Percentiles rank a stretch among this genome's conserved stretches.
phyloP scores from a whole-genome alignment of 2,797 vertebrate species.

The Loris lydekkerianus region DNA sequence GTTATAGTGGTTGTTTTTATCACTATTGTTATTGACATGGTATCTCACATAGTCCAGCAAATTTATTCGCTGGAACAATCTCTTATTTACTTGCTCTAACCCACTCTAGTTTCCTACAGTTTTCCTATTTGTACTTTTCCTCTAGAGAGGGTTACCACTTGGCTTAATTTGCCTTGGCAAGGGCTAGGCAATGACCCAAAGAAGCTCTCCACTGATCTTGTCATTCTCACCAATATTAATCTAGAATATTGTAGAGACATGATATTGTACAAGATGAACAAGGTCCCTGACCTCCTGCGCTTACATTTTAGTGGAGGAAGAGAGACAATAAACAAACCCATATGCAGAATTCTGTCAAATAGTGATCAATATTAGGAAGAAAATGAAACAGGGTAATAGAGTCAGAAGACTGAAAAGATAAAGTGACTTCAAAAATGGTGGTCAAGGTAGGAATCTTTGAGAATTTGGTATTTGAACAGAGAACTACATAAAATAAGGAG shows the following conservation, averaged over 20 bases:
- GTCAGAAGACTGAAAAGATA: neutral
- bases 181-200: neutral
- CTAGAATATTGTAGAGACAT: neutral
- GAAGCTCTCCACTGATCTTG: neutral
- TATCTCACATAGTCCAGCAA: neutral
- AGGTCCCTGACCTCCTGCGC: neutral
- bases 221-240: neutral
- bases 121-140: conserved; percentile 29
- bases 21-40: neutral
- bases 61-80: neutral
- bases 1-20: neutral
- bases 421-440: neutral
- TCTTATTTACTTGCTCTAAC: neutral
- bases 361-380: neutral
- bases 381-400: neutral
- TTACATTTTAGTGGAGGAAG: neutral
- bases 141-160: neutral
- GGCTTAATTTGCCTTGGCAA: neutral
- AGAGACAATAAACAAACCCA: neutral
- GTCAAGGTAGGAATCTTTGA: neutral
- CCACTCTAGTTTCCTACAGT: neutral
- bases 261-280: neutral
- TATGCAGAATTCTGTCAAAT: neutral
- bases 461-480: neutral
- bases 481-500: neutral